Evolutionary conservation across 2,888 invertebrate species (phyloP).

Genomic region (Heliconius ethilla): DNA sequence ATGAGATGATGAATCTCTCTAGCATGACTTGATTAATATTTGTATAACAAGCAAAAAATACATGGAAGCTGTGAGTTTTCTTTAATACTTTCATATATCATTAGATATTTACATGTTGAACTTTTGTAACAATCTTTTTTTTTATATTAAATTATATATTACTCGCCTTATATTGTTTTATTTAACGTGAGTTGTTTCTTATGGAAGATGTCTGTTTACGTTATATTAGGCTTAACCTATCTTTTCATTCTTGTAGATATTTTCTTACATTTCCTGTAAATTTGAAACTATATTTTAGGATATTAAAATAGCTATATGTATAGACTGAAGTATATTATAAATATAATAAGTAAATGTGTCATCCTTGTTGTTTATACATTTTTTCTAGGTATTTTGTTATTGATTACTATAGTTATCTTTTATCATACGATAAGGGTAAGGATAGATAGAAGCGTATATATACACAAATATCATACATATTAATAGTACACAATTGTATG

Average conservation of each 20-base stretch:
- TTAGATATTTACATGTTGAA: not conserved
- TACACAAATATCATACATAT: not conserved
- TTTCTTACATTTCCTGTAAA: not conserved
- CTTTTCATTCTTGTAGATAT: not conserved
- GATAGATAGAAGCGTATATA: not conserved
- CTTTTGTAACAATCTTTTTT: not conserved
- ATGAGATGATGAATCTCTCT: not conserved
- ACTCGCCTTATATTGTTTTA: not conserved
- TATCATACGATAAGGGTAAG: not conserved
- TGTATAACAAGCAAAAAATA: not conserved
- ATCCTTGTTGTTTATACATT: not conserved
- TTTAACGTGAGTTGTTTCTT: not conserved
- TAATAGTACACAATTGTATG: not conserved
- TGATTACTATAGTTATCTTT: not conserved
- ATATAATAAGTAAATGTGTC: not conserved
- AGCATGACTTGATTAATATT: not conserved
- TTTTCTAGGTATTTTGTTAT: conserved; percentile 7
- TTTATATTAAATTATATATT: not conserved
- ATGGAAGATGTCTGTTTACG: not conserved
- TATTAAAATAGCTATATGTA: not conserved
- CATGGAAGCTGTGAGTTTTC: no score
- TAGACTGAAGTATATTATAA: not conserved
- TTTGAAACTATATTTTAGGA: not conserved
- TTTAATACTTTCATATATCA: not conserved
- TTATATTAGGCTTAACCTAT: not conserved